Conservation (phyloP, 2,113 vertebrate species). For the Heteronetta atricapilla region DNA sequence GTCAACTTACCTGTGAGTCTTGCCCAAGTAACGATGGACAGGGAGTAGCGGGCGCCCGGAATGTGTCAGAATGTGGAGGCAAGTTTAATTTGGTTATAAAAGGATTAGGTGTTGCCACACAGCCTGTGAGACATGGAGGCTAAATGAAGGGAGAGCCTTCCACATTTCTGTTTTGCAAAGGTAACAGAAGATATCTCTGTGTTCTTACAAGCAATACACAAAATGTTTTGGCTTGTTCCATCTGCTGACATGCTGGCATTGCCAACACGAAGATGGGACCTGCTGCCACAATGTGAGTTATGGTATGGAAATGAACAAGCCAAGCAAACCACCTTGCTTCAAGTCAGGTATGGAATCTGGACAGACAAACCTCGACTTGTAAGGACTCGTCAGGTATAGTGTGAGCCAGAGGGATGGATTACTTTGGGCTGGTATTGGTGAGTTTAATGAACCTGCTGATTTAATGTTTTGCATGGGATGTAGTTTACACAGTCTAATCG, state of each 20-base stretch:
- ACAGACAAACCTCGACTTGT: neutral
- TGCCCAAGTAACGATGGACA: slow-evolving; percentile 89
- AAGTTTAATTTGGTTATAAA: slow-evolving; percentile 35
- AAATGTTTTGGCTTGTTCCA: neutral
- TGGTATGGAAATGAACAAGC: neutral
- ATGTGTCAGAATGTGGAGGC: slow-evolving; percentile 94
- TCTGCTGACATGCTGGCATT: neutral
- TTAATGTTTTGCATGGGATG: neutral
- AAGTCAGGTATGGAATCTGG: neutral
- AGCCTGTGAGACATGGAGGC: neutral
- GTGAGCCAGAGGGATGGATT: neutral
- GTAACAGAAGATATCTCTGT: slow-evolving; percentile 5
- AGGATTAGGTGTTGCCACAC: neutral
- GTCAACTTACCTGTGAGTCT: slow-evolving; percentile 91
- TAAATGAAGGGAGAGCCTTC: neutral
- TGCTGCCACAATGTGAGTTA: neutral
- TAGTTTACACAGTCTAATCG: neutral
- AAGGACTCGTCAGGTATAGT: neutral
- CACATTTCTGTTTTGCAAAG: neutral
- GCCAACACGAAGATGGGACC: neutral
- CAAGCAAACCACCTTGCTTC: neutral
- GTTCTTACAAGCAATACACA: neutral
- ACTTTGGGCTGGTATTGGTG: neutral
- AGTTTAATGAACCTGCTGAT: neutral
- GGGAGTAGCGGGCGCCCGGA: slow-evolving; percentile 84